phyloP scores from a whole-genome alignment of 2,888 invertebrate genomes.

The Zaprionus lineosus region DNA sequence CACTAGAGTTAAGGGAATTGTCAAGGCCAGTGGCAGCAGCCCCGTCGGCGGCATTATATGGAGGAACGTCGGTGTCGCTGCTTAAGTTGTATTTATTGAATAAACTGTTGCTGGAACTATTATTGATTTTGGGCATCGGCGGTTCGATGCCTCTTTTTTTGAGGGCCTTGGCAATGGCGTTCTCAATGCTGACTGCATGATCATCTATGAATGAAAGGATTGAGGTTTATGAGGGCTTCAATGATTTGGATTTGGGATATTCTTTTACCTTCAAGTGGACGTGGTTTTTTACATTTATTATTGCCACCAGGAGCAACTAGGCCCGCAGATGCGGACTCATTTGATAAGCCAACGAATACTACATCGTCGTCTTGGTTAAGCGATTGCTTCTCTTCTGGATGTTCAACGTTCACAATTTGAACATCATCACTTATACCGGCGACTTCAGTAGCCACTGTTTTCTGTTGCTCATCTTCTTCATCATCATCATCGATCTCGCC shows the following conservation, averaged over 20 bases:
- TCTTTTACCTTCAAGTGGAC: conserved; percentile 84
- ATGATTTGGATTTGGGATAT: neutral
- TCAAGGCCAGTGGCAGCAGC: neutral
- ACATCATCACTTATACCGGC: conserved; percentile 37
- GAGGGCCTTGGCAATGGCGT: conserved; percentile 89
- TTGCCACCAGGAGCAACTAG: conserved; percentile 13
- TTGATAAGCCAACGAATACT: conserved; percentile 45
- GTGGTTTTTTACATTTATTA: conserved; percentile 82
- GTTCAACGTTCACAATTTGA: conserved; percentile 42
- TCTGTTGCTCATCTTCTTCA: conserved; percentile 79
- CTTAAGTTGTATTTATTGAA: conserved; percentile 13
- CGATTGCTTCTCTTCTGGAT: conserved; percentile 8
- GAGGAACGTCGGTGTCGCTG: conserved; percentile 6
- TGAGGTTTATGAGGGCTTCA: too few species aligned
- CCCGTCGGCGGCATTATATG: neutral
- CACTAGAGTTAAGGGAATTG: neutral
- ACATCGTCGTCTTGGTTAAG: conserved; percentile 47
- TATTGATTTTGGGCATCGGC: conserved; percentile 70
- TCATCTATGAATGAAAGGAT: conserved; percentile 85
- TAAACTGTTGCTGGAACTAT: conserved; percentile 5
- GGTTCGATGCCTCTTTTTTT: conserved; percentile 86
- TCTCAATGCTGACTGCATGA: conserved; percentile 91
- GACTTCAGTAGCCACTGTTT: neutral
- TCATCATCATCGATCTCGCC: conserved; percentile 91
- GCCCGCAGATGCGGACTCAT: conserved; percentile 4